These are phyloP conservation scores for Hirundo rustica DNA, from an alignment of 2,797 vertebrate species.

Conservation along the genomic window DNA sequence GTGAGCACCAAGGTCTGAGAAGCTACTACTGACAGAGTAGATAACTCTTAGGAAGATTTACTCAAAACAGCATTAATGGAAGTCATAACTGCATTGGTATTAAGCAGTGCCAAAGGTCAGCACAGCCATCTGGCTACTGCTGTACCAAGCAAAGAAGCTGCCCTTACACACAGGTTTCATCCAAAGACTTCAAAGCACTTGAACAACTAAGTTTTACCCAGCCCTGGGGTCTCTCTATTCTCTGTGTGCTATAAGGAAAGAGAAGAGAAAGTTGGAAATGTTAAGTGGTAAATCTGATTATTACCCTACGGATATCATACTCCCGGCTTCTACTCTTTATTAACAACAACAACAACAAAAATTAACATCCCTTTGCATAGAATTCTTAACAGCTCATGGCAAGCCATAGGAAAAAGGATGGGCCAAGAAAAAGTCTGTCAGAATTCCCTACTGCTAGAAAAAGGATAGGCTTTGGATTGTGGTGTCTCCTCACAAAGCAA, in stretches of 20 bases:
- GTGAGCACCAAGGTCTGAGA: neutral
- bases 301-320: neutral
- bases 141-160: neutral
- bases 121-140: neutral
- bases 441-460: neutral
- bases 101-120: neutral
- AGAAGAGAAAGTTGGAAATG: neutral
- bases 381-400: neutral
- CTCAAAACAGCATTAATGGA: neutral
- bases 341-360: neutral
- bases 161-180: neutral
- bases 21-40: neutral
- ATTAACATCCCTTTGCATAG: neutral
- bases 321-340: neutral
- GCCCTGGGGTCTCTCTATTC: neutral
- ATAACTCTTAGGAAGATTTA: neutral
- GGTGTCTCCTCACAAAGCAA: neutral
- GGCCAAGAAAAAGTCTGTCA: constrained; percentile 6
- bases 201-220: neutral
- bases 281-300: neutral
- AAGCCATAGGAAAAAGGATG: neutral
- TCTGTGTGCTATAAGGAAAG: neutral
- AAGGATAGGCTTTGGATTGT: neutral
- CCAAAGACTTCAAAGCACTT: neutral
- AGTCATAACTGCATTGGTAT: neutral